These are phyloP conservation scores for Acleris literana DNA, from an alignment of 2,888 invertebrate genomes.

Conservation along the genomic window DNA sequence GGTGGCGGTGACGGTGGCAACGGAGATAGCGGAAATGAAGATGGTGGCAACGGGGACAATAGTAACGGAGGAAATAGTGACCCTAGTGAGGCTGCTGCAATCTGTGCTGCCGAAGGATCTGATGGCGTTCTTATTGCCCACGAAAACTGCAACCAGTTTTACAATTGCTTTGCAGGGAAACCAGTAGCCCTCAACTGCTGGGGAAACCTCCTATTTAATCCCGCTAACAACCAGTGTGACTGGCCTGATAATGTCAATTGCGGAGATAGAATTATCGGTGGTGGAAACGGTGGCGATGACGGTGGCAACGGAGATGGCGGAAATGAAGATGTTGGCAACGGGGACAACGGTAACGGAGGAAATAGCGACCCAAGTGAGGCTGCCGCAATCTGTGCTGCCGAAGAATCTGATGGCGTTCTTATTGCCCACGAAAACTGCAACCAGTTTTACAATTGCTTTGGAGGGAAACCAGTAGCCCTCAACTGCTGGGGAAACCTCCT, in stretches of 20 bases:
- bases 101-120: slow-evolving; percentile 46
- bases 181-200: slow-evolving; percentile 45
- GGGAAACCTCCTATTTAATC: slow-evolving; percentile 45
- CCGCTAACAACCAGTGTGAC: slow-evolving; percentile 46
- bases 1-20: slow-evolving; percentile 32
- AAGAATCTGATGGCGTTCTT: slow-evolving; percentile 45
- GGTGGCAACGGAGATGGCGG: slow-evolving; percentile 17
- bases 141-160: slow-evolving; percentile 54
- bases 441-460: slow-evolving; percentile 50
- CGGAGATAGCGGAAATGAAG: background rate
- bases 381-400: slow-evolving; percentile 46
- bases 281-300: slow-evolving; percentile 31
- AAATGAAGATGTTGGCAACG: slow-evolving; percentile 25
- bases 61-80: slow-evolving; percentile 23
- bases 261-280: slow-evolving; percentile 40
- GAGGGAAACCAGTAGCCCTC: slow-evolving; percentile 43
- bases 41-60: slow-evolving; percentile 25
- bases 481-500: slow-evolving; percentile 43
- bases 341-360: slow-evolving; percentile 36
- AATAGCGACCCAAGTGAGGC: slow-evolving; percentile 49
- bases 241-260: slow-evolving; percentile 51
- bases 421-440: slow-evolving; percentile 55
- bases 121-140: slow-evolving; percentile 48
- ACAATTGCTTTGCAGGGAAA: slow-evolving; percentile 46
- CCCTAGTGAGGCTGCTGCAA: slow-evolving; percentile 40